A percentile compares a stretch with the other conserved stretches of the same genome.
These are phyloP conservation scores for Salvator merianae DNA, from an alignment of 2,113 vertebrate species.

Conservation along the genomic window DNA sequence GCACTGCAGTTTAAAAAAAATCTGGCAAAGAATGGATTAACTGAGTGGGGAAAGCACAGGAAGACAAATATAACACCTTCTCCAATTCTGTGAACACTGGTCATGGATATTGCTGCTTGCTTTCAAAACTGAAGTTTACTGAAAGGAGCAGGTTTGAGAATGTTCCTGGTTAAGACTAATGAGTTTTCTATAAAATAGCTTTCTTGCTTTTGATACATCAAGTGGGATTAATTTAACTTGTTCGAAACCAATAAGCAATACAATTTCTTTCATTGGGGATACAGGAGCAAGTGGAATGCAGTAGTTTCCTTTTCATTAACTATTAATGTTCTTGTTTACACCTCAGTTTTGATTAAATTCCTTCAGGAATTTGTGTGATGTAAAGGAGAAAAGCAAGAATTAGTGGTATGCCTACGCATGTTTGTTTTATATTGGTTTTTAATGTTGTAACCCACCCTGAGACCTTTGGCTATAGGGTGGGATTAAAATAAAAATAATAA, in stretches of 20 bases:
- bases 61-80: not conserved
- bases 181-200: slow-evolving; percentile 14
- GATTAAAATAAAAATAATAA: too few species aligned
- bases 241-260: slow-evolving; percentile 24
- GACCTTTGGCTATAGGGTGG: too few species aligned
- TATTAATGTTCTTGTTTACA: not conserved
- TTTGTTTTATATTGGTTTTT: too few species aligned
- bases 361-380: not conserved
- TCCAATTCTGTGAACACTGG: not conserved
- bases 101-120: slow-evolving; percentile 1
- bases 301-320: not conserved
- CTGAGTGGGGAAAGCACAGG: not conserved
- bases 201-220: slow-evolving; percentile 2
- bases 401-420: not conserved
- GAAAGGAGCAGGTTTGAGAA: not conserved
- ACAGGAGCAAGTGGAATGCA: not conserved
- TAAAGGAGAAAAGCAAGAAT: not conserved
- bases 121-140: slow-evolving; percentile 10
- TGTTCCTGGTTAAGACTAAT: slow-evolving; percentile 14
- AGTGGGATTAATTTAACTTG: slow-evolving; percentile 21
- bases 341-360: not conserved
- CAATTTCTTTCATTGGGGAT: not conserved
- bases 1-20: slow-evolving; percentile 1
- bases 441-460: too few species aligned
- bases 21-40: not conserved